Percentiles rank a stretch among this genome's conserved stretches.
Conservation (phyloP, 1,140 invertebrate genomes). For the Trichomalopsis sarcophagae region DNA sequence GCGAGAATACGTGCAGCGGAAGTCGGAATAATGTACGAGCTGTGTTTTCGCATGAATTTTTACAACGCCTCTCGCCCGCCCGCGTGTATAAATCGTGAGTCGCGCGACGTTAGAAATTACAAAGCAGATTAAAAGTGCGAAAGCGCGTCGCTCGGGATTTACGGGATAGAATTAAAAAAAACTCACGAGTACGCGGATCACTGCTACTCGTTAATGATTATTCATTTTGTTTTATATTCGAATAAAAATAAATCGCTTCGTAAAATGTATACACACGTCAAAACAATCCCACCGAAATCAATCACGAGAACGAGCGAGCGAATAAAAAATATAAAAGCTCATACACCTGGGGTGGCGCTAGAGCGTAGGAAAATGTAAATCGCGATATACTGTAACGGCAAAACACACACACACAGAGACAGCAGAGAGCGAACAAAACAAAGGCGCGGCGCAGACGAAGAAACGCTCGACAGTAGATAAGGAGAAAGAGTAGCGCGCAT, state of each 20-base stretch:
- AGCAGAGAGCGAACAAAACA: background rate
- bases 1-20: no score
- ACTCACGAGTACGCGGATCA: no score
- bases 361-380: background rate
- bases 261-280: background rate
- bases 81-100: background rate
- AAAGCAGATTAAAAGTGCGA: conserved; percentile 33
- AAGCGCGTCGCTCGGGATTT: background rate
- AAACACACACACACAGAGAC: background rate
- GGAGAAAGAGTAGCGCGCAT: conserved; percentile 14
- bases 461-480: conserved; percentile 3
- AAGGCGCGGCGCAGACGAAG: background rate
- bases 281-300: background rate
- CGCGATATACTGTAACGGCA: background rate
- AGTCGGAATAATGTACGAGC: no score
- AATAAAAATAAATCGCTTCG: background rate
- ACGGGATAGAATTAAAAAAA: no score
- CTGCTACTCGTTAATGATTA: no score
- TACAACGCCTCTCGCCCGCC: background rate
- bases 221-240: no score
- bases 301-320: background rate
- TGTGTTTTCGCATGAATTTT: conserved; percentile 18
- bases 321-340: background rate
- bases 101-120: conserved; percentile 21
- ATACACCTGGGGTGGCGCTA: background rate